Evolutionary conservation across 1,140 invertebrate species (phyloP).

Genomic region (Elymnias hypermnestra): DNA sequence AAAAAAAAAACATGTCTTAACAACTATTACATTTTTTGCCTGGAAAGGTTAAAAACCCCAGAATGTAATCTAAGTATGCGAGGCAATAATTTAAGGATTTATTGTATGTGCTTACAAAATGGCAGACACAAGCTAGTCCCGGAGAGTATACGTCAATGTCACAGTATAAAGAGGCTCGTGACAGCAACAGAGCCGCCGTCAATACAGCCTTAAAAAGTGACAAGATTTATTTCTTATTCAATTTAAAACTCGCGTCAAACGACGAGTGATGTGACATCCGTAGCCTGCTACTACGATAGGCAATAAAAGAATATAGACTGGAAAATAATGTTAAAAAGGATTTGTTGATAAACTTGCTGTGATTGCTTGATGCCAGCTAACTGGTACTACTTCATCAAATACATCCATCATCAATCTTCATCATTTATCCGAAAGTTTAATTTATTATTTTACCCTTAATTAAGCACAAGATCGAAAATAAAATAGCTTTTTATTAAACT

Average conservation of each 20-base stretch:
- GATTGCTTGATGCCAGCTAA: too few relatives aligned
- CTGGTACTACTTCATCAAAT: too few relatives aligned
- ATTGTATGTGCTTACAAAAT: background rate
- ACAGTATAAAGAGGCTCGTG: constrained; percentile 20
- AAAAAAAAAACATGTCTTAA: too few relatives aligned
- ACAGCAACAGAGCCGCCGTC: constrained; percentile 29
- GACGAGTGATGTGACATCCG: constrained; percentile 18
- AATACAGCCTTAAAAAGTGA: constrained; percentile 52
- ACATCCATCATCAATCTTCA: too few relatives aligned
- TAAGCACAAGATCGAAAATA: too few relatives aligned
- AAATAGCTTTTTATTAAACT: too few relatives aligned
- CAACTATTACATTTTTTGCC: too few relatives aligned
- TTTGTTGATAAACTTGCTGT: too few relatives aligned
- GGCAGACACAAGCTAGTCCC: constrained; percentile 2
- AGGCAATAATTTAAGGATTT: constrained; percentile 1
- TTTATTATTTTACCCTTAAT: too few relatives aligned
- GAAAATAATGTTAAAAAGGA: too few relatives aligned
- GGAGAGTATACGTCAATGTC: constrained; percentile 23
- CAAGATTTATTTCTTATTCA: constrained; percentile 66
- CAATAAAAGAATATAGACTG: background rate
- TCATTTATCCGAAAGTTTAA: too few relatives aligned
- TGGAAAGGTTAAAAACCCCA: background rate
- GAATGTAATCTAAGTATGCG: too few relatives aligned
- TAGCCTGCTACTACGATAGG: background rate
- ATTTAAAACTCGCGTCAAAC: constrained; percentile 50